Evolutionary conservation across 1,140 invertebrate genomes (phyloP), one percentile per base, ranked within the genome.

Genomic region (Drosophila pallidifrons): DNA sequence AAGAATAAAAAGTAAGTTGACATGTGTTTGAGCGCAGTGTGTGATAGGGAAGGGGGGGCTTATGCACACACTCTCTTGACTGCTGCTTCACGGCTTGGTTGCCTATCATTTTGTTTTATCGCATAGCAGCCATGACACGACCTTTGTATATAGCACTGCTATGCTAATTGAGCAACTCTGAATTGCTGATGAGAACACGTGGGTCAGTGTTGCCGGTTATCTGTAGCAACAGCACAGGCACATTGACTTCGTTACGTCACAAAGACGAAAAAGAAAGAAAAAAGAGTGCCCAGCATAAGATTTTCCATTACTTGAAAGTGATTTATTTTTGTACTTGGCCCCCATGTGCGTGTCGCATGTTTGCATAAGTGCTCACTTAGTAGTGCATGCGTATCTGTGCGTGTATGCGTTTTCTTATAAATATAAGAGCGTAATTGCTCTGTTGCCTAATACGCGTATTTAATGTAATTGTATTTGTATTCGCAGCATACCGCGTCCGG

Each of bases 401-500:
- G 15, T 28, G 25, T 16, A 15, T 20, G 15, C 16, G 25, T 16
- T 11, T 20, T 52, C 30, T 7, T 32, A 32, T 7, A 32, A 25
- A 25, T 25, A 25, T 4, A 25, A 25, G 20, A 32, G 30, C 5
- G 10, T 16, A 28, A 13, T 25, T 13, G 7, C 10, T 67, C 13
- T 49, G 30, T 51, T 54, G 43, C 71, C n/a, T 58, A 16, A 68
- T 32, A 32, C 5, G 32, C 5, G 32, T 32, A 32, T 58, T 59
- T 74, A 75, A 71, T 25, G 5, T 28, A 10, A 46, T 65, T 57
- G 10, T 8, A 64, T 54, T 10, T 43, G 20, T 25, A 25, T 45
- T 63, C 32, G 76, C 63, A 94, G 93, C 74, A 93, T 91, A 77
- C 93, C 93, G 58, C 93, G 93, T 30, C 93, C 93, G 58, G 92